A percentile compares a stretch with the other conserved stretches of the same genome.
phyloP scores from a whole-genome alignment of 2,888 invertebrate species.

The Eupithecia dodoneata region DNA sequence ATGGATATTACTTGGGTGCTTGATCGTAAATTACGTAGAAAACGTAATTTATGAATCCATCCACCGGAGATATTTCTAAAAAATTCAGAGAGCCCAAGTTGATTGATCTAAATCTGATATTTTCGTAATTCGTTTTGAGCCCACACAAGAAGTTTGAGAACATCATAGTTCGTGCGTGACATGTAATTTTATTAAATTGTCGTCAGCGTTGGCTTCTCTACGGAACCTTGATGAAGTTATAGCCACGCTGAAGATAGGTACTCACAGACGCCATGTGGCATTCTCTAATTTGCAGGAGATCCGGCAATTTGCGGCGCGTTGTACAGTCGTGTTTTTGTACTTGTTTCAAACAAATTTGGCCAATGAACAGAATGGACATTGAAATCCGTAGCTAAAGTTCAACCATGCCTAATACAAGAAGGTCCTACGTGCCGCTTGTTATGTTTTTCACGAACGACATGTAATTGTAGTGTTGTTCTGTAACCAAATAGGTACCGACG shows the following conservation, averaged over 20 bases:
- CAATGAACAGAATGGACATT: constrained; percentile 5
- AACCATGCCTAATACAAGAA: constrained; percentile 10
- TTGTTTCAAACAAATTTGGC: constrained; percentile 17
- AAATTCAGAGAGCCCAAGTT: background rate
- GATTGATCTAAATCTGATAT: constrained; percentile 3
- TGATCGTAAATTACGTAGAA: background rate
- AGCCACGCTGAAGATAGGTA: background rate
- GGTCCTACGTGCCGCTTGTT: background rate
- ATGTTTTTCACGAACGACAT: constrained; percentile 15
- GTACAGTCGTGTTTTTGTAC: background rate
- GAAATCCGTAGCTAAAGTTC: constrained; percentile 25
- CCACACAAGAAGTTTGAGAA: constrained; percentile 5
- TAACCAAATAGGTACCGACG: constrained; percentile 6
- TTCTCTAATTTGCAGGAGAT: constrained; percentile 12
- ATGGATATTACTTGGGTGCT: background rate
- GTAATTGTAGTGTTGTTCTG: constrained; percentile 23
- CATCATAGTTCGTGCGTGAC: background rate
- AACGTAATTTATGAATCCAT: background rate
- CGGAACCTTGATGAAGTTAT: background rate
- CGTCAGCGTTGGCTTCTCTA: background rate
- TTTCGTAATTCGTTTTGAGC: background rate
- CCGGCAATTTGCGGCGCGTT: constrained; percentile 12
- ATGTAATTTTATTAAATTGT: constrained; percentile 2
- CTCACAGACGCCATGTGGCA: constrained; percentile 9
- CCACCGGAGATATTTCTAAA: background rate